A percentile compares a stretch with the other conserved stretches of the same genome.
phyloP scores from a whole-genome alignment of 23 tunicate species.

The Styela clava region DNA sequence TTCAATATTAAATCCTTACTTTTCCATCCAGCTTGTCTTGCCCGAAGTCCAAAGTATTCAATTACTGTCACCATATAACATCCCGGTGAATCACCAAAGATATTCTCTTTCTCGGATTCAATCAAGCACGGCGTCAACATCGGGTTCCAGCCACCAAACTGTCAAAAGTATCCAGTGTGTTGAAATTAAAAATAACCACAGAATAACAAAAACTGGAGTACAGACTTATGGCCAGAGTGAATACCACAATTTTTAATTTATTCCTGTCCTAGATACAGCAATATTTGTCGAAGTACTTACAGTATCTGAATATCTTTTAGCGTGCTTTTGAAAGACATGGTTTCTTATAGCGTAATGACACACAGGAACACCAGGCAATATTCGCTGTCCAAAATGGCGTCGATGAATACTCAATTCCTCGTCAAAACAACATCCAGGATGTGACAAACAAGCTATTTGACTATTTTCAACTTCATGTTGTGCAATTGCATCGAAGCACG shows the following conservation, averaged over 20 bases:
- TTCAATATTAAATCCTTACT: too few relatives aligned
- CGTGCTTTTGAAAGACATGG: constrained; percentile 43
- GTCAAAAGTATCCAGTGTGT: background rate
- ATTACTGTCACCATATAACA: constrained; percentile 66
- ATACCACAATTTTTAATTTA: too few relatives aligned
- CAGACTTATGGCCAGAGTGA: too few relatives aligned
- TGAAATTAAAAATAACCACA: background rate
- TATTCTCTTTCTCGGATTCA: constrained; percentile 34
- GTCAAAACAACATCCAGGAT: constrained; percentile 82
- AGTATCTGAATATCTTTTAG: constrained; percentile 11
- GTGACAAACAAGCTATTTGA: constrained; percentile 28
- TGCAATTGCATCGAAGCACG: constrained; percentile 46
- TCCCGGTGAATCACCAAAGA: constrained; percentile 52
- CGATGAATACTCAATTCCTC: constrained; percentile 40
- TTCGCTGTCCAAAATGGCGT: constrained; percentile 45
- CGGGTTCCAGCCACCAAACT: constrained; percentile 64
- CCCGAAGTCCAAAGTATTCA: constrained; percentile 38
- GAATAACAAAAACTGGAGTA: too few relatives aligned
- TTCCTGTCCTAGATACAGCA: too few relatives aligned
- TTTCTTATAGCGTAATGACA: constrained; percentile 82
- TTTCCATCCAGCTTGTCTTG: constrained; percentile 82
- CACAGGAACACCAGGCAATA: constrained; percentile 91
- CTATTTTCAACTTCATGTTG: constrained; percentile 35
- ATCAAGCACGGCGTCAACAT: constrained; percentile 53
- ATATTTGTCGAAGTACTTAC: background rate